Percentiles rank a stretch among this genome's conserved stretches.
phyloP scores from a whole-genome alignment of 2,113 vertebrate species.

The Pandion haliaetus region DNA sequence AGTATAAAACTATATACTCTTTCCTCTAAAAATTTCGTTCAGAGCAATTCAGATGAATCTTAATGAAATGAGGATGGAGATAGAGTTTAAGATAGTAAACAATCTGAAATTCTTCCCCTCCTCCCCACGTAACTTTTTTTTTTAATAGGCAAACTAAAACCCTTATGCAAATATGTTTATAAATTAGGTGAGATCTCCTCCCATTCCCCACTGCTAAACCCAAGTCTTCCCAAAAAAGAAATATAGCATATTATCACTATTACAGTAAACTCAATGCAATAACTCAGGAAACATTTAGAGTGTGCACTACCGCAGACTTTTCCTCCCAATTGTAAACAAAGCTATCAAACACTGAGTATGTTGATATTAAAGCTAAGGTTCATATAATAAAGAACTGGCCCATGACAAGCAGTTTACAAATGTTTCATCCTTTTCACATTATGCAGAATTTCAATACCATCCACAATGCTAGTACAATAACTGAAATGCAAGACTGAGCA shows the following conservation, averaged over 20 bases:
- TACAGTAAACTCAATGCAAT: constrained; percentile 47
- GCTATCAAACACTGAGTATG: constrained; percentile 71
- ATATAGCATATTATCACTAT: constrained; percentile 46
- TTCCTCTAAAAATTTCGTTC: not conserved
- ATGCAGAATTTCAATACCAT: constrained; percentile 75
- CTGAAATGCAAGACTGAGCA: constrained; percentile 66
- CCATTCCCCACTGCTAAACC: constrained; percentile 45
- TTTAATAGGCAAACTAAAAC: constrained; percentile 36
- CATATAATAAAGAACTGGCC: constrained; percentile 75
- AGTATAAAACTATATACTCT: constrained; percentile 27
- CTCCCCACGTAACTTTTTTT: not conserved
- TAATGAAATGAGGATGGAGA: constrained; percentile 48
- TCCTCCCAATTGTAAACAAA: constrained; percentile 68
- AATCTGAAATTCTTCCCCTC: not conserved
- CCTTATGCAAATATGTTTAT: not conserved
- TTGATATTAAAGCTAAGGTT: constrained; percentile 77
- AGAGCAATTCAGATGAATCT: not conserved
- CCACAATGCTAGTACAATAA: constrained; percentile 69
- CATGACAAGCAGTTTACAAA: constrained; percentile 75
- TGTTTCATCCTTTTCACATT: constrained; percentile 77
- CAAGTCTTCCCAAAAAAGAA: constrained; percentile 33
- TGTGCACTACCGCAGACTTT: constrained; percentile 57
- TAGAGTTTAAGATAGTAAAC: not conserved
- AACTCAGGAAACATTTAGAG: constrained; percentile 60
- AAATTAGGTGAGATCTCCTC: constrained; percentile 46